These are phyloP conservation scores for Syrmaticus mikado DNA, from an alignment of 2,113 vertebrate species.

Conservation along the genomic window DNA sequence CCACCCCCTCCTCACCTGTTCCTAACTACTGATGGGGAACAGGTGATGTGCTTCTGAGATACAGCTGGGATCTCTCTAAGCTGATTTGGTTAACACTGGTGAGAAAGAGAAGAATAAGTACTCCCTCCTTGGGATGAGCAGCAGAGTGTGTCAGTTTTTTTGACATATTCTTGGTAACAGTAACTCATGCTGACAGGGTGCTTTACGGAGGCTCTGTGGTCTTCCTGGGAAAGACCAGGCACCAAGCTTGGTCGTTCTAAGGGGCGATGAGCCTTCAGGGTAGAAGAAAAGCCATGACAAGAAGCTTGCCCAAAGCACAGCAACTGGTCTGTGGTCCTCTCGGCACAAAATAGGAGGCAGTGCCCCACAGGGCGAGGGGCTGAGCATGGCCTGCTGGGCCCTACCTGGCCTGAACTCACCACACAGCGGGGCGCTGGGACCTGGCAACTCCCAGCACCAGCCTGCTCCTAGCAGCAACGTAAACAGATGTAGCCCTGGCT, in stretches of 20 bases:
- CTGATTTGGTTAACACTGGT: neutral
- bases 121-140: neutral
- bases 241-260: neutral
- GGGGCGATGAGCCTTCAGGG: too few relatives aligned
- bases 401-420: too few relatives aligned
- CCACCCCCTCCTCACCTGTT: neutral
- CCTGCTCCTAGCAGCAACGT: neutral
- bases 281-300: accelerated
- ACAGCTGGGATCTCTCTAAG: neutral
- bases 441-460: neutral
- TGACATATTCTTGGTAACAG: neutral
- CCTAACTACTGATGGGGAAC: too few relatives aligned
- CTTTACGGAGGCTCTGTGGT: accelerated
- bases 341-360: accelerated
- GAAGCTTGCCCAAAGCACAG: neutral
- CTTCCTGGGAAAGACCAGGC: neutral
- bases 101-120: neutral
- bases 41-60: neutral
- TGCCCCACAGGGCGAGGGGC: neutral
- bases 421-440: too few relatives aligned
- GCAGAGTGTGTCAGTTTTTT: neutral
- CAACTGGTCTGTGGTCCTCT: accelerated
- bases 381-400: too few relatives aligned
- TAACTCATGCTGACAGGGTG: neutral
- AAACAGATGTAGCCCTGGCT: neutral